A percentile compares a stretch with the other conserved stretches of the same genome.
Evolutionary conservation across 2,888 invertebrate species (phyloP).

Genomic region (Siphlonurus alternatus): DNA sequence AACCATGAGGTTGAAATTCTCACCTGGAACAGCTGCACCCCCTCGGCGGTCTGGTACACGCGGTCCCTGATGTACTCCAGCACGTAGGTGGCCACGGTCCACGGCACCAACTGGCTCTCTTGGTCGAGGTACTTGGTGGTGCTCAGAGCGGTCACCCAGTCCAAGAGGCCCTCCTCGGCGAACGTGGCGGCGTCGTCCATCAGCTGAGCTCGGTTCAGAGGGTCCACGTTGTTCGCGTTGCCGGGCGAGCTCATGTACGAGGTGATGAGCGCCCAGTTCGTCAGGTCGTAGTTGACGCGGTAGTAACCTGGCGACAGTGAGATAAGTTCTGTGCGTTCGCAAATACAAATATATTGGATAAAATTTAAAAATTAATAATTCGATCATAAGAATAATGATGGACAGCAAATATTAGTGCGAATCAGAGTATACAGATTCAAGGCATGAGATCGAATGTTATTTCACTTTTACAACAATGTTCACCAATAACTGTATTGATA

Average conservation of each 20-base stretch:
- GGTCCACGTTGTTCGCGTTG: constrained; percentile 19
- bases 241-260: constrained; percentile 23
- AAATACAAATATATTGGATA: no score
- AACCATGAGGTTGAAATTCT: no score
- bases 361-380: no score
- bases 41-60: not conserved
- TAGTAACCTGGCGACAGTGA: constrained; percentile 44
- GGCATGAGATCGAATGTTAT: no score
- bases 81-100: constrained; percentile 23
- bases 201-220: constrained; percentile 30
- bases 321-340: no score
- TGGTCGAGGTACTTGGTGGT: constrained; percentile 26
- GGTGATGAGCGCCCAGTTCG: constrained; percentile 37
- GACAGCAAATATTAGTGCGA: no score
- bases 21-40: no score
- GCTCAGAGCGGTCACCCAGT: constrained; percentile 23
- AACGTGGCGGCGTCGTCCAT: constrained; percentile 28
- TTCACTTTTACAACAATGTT: no score
- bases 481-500: no score
- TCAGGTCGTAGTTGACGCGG: constrained; percentile 41
- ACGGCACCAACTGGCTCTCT: constrained; percentile 28
- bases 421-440: no score
- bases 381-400: no score
- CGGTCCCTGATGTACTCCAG: constrained; percentile 11
- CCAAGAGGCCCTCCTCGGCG: constrained; percentile 21